Base-by-base conservation (phyloP, 1,140 invertebrate species). In the Plectrocnemia conspersa region DNA sequence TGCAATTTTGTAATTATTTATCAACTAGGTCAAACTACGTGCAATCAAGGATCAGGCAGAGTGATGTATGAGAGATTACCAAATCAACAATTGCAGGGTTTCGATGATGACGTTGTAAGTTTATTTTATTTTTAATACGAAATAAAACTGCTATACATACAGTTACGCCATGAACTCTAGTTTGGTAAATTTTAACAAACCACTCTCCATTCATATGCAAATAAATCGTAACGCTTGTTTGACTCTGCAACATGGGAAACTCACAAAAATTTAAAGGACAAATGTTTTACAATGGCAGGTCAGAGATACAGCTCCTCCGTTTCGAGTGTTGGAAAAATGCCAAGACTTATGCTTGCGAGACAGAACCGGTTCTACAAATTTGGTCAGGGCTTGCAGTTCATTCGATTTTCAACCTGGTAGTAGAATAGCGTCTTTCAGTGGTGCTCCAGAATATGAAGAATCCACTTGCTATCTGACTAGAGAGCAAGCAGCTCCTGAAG, bases 361-460 rank as follows among this genome's bases (percentile, higher is more conserved):
- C 66, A 78, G 89, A 61, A 86, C 87, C 1, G 79, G 80, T 35
- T 78, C 82, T 2, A 91, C 89, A 66, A 88, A 91, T 64, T 76
- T 91, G 32, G 83, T 88, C 27, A 78, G 86, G 49, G 79, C 83
- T 1, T 93, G 91, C 67, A 84, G 84, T 25, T 91, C 88, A 18
- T 91, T 94, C 53, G 90, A 93, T 70, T 93, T 93, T 65, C 86
- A 91, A 69, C 90, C 91, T 0, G 91, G 91, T 33, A 86, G 82
- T 64, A 77, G 89, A 16, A 88, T 90, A 54, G 84, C 85, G 19
- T 86, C 86, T 0, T 89, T 85, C 65, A 88, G 84, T 47, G 85
- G 85, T 1, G 83, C 83, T 42, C 82, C 86, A 0, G 89, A 92
- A 64, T 93, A 92, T 64, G 90, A 93, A 66, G 89, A 93, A 66